Conservation (phyloP, 2,797 vertebrate species). For the Semaprochilodus insignis region DNA sequence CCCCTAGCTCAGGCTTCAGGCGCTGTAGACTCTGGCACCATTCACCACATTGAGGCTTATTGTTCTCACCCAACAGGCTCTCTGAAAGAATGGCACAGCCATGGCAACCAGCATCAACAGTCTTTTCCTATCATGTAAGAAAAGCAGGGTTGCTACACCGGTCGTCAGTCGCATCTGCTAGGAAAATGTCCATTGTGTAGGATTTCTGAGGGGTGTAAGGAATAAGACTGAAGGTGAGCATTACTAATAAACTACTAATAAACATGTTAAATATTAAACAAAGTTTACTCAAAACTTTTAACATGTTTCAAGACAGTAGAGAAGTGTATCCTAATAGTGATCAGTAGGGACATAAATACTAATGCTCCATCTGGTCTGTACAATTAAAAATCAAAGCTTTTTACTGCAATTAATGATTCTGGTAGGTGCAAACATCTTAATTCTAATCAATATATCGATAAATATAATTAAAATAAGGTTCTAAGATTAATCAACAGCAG, state of each 20-base stretch:
- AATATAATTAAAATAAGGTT: too few relatives aligned
- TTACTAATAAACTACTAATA: background rate
- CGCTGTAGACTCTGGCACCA: background rate
- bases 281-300: background rate
- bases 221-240: constrained; percentile 25
- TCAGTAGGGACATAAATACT: too few relatives aligned
- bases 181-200: background rate
- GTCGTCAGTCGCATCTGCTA: background rate
- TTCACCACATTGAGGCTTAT: constrained; percentile 62
- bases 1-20: background rate
- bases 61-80: constrained; percentile 69
- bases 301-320: background rate
- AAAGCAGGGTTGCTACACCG: background rate
- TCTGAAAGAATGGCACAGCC: constrained; percentile 69
- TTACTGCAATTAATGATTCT: too few relatives aligned
- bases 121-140: constrained; percentile 50
- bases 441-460: too few relatives aligned
- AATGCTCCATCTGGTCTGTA: too few relatives aligned
- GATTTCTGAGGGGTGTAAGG: background rate
- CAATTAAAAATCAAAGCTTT: too few relatives aligned
- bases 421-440: too few relatives aligned
- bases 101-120: constrained; percentile 78
- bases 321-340: background rate
- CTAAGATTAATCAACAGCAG: too few relatives aligned
- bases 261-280: background rate